Evolutionary conservation across 2,888 invertebrate species (phyloP).

Genomic region (Barypeithes pellucidus): DNA sequence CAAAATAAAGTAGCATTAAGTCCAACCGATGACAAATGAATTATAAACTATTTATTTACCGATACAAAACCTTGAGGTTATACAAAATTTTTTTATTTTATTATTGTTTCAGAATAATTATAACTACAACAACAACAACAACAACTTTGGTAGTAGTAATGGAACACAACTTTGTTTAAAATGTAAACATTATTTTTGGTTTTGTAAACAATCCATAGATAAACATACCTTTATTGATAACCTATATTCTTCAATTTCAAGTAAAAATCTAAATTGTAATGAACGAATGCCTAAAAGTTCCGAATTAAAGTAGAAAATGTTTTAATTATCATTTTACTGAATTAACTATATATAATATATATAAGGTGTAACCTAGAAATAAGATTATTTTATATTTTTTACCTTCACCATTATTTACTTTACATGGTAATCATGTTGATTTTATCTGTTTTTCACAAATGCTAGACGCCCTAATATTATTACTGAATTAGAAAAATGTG

Average conservation of each 20-base stretch:
- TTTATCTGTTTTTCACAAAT: too few species aligned
- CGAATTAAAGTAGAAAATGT: not conserved
- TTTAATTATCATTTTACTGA: too few species aligned
- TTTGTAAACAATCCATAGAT: not conserved
- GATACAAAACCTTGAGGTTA: slow-evolving; percentile 18
- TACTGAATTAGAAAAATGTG: too few species aligned
- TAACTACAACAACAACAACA: too few species aligned
- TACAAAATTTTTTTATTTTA: not conserved
- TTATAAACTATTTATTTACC: slow-evolving; percentile 13
- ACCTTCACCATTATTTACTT: too few species aligned
- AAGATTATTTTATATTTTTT: too few species aligned
- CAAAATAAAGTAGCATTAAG: slow-evolving; percentile 4
- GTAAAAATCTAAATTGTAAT: not conserved
- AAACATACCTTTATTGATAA: not conserved
- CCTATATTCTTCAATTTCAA: not conserved
- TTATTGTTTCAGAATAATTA: not conserved
- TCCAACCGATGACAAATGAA: slow-evolving; percentile 15
- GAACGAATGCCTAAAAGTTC: slow-evolving; percentile 5
- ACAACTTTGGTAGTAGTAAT: not conserved
- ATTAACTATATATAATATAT: too few species aligned
- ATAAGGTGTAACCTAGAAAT: too few species aligned
- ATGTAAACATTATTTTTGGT: not conserved
- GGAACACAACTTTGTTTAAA: not conserved
- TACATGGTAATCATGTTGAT: too few species aligned
- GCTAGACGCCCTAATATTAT: too few species aligned